Evolutionary conservation across 1,140 invertebrate genomes (phyloP), one percentile per base, ranked within the genome.

Genomic region (Hypothenemus hampei): DNA sequence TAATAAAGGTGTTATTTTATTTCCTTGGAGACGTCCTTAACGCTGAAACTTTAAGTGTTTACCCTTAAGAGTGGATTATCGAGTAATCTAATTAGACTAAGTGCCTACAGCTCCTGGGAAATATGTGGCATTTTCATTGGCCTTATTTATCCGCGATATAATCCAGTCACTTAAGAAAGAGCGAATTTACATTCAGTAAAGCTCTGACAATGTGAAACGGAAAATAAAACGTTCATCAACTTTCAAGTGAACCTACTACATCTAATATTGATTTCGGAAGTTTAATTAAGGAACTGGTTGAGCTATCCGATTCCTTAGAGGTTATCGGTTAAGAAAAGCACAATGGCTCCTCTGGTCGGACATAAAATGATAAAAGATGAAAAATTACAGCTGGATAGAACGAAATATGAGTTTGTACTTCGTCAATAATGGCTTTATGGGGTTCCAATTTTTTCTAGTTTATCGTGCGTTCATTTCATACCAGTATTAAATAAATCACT

Each of bases 341-440:
- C 40, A 43, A 43, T 43, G 18, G 40, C 19, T n/a, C 16, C 40
- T 43, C 23, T 43, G 20, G n/a, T 43, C 35, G 35, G 18, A 15
- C 35, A 23, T 23, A 43, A 23, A 20, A 43, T 43, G 40, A 43
- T 43, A 43, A 43, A 23, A 18, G 20, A 43, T 43, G 40, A 43
- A 43, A 43, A 43, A 43, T 43, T 43, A 43, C 21, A 10, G 40
- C 23, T 37, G 18, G 35, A 8, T 37, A 8, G 18, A 37, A 37
- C 35, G 35, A 37, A 16, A 37, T 37, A 37, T 37, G 10, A 16
- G n/a, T 37, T 37, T 37, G 35, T 37, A 16, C 11, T 37, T 16
- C 7, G 35, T 15, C 7, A 37, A 37, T 7, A 15, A 37, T 15
- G 18, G 35, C 8, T 37, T 37, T 37, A 37, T 31, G 13, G 26